A percentile compares a stretch with the other conserved stretches of the same genome.
Evolutionary conservation across 2,113 vertebrate species (phyloP).

Genomic region (Oryzias curvinotus): DNA sequence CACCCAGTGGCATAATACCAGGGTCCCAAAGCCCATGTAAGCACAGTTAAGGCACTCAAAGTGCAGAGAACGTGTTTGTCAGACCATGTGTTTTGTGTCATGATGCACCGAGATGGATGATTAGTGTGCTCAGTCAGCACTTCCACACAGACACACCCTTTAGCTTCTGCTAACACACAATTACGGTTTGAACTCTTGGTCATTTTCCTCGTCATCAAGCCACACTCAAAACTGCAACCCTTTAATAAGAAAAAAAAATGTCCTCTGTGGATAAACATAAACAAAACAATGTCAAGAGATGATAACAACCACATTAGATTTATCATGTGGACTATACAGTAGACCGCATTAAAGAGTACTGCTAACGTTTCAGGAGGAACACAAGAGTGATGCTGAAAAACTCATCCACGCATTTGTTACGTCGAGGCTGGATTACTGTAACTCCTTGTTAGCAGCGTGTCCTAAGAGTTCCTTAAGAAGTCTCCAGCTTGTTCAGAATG

Average conservation of each 20-base stretch:
- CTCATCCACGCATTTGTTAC: too few relatives aligned
- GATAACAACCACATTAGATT: too few relatives aligned
- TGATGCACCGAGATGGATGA: conserved; percentile 24
- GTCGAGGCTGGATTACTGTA: too few relatives aligned
- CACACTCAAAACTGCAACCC: not conserved
- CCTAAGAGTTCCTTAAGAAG: too few relatives aligned
- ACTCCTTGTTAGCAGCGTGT: too few relatives aligned
- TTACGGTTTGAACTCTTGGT: conserved; percentile 32
- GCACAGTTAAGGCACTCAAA: conserved; percentile 55
- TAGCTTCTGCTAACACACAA: conserved; percentile 14
- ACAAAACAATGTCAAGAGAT: too few relatives aligned
- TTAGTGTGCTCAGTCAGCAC: conserved; percentile 47
- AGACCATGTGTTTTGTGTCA: conserved; percentile 18
- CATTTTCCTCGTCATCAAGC: conserved; percentile 7
- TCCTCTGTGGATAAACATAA: not conserved
- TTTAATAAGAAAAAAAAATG: conserved; percentile 5
- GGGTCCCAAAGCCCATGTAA: conserved; percentile 53
- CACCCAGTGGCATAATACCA: conserved; percentile 37
- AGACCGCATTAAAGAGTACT: too few relatives aligned
- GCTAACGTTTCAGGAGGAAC: too few relatives aligned
- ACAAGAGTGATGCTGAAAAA: too few relatives aligned
- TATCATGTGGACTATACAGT: too few relatives aligned
- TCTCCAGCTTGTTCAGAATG: too few relatives aligned
- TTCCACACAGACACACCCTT: conserved; percentile 11
- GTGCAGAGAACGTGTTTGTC: conserved; percentile 25